Evolutionary conservation across 2,888 invertebrate genomes (phyloP), one percentile per base, ranked within the genome.

Genomic region (Andrena fulva): DNA sequence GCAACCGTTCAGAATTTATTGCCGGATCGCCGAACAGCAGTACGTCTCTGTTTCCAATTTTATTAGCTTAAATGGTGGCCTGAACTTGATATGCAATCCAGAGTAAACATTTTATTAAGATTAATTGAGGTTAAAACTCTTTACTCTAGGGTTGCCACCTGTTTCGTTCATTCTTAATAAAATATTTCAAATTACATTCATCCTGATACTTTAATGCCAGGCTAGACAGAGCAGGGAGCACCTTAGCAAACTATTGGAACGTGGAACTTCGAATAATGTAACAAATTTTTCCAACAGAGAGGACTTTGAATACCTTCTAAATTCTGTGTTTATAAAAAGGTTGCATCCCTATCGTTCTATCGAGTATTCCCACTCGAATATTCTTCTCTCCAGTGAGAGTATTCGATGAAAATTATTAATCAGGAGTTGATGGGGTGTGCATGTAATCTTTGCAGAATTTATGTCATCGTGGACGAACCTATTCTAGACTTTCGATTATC

Each of bases 1-100:
- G 29, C 82, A 81, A 70, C 85, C 85, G 10, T 85, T 87, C 70
- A 84, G 90, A 33, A 86, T 91, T 85, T 91, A 91, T 80, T 90
- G 89, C 80, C 90, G 86, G 56, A 64, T 87, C 52, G 78, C 86
- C 35, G 77, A 87, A 62, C 64, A 80, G 24, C 78, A 88, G 82
- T 92, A 89, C 79, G 76, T 88, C 60, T 77, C 82, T 50, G 78
- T 91, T 64, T 80, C 78, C 76, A 85, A 72, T 84, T 90, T 89
- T 70, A 88, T 91, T 75, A 87, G 82, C 24, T 73, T 91, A 60
- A 89, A 89, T 62, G 87, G 83, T 27, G 86, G 87, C 12, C 74
- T 91, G 33, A 88, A 89, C 62, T 64, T 81, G 81, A 91, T 89
- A 82, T 79, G 77, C 50, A 73, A 52, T 54, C 87, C 85, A 24